Base-by-base conservation (phyloP, 2,113 vertebrate genomes). In the Hypocryptadius cinnamomeus region DNA sequence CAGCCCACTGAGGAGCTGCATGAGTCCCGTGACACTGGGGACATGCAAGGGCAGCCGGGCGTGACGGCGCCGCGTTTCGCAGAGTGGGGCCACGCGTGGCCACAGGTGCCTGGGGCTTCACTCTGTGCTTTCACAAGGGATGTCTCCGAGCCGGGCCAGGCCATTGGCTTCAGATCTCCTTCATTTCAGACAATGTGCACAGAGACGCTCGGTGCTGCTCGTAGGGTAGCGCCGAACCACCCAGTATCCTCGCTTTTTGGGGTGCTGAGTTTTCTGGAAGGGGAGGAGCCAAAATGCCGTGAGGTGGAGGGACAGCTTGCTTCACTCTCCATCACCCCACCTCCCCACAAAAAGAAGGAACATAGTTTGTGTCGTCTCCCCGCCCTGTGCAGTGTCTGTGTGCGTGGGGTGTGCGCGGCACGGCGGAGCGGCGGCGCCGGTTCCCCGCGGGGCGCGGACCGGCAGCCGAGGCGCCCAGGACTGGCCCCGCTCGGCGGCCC, bases 31-130 rank as follows among this genome's bases (percentile, higher is more conserved):
- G 30, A 23, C 3, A 1, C 39, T 37, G 37, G 13, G 35, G 15
- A 30, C 19, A 9, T 2, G 4, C 25, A 28, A 10, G 18, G 47
- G 33, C 71, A 73, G 60, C 1, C 2, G 25, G 17, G 50, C 3
- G 4, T 16, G 22, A 39, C 39, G 4, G n/a, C 13, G 8, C 37
- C 6, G 8, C 12, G 2, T 16, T 31, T 37, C 1, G 2, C 48
- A 23, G 39, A 60, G 30, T 0, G 14, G 10, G 31, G 13, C 6
- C 87, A 39, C 15, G 15, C 6, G 28, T 37, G 57, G 18, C 40
- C 31, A 11, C 44, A 33, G 33, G 9, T 35, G 73, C 44, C 40
- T 12, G 56, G 11, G 24, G 2, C 28, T 69, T 25, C 47, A 5
- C 45, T 57, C 17, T 20, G 28, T 51, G 3, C 19, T 57, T 56